These are phyloP conservation scores for Keiferia lycopersicella DNA, from an alignment of 2,888 invertebrate genomes.

Conservation along the genomic window DNA sequence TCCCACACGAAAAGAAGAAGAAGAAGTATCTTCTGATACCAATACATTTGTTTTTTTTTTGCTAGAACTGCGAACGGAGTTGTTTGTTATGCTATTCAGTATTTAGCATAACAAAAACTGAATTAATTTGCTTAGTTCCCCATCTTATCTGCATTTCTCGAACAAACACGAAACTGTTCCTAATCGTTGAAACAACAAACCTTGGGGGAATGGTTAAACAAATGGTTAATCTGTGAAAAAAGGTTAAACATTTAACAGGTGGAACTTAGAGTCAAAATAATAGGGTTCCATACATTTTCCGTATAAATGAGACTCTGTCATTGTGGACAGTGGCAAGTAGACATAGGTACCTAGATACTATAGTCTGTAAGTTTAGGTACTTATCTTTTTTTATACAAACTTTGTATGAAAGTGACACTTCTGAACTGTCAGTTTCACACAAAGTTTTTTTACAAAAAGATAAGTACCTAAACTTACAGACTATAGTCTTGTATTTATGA, in stretches of 20 bases:
- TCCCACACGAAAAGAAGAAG: too few species aligned
- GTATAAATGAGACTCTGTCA: too few species aligned
- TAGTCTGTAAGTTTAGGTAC: too few species aligned
- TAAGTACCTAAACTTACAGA: too few species aligned
- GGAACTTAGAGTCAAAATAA: not conserved
- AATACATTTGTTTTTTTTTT: not conserved
- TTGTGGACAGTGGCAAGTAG: too few species aligned
- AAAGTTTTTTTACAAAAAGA: too few species aligned
- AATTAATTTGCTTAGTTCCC: slow-evolving; percentile 52
- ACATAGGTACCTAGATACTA: too few species aligned
- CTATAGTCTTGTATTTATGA: too few species aligned
- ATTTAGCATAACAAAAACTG: slow-evolving; percentile 64
- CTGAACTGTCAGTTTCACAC: too few species aligned
- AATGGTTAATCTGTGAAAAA: slow-evolving; percentile 26
- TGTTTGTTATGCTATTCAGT: slow-evolving; percentile 44
- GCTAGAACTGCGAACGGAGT: not conserved
- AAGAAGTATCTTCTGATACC: not conserved
- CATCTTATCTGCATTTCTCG: slow-evolving; percentile 52
- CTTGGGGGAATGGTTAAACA: slow-evolving; percentile 37
- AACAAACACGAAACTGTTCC: slow-evolving; percentile 59
- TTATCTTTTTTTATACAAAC: too few species aligned
- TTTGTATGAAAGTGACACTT: too few species aligned
- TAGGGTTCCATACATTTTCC: not conserved
- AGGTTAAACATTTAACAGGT: slow-evolving; percentile 20
- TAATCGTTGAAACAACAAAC: slow-evolving; percentile 64